phyloP scores from a whole-genome alignment of 2,797 vertebrate species.

The Hippopotamyrus pictus region DNA sequence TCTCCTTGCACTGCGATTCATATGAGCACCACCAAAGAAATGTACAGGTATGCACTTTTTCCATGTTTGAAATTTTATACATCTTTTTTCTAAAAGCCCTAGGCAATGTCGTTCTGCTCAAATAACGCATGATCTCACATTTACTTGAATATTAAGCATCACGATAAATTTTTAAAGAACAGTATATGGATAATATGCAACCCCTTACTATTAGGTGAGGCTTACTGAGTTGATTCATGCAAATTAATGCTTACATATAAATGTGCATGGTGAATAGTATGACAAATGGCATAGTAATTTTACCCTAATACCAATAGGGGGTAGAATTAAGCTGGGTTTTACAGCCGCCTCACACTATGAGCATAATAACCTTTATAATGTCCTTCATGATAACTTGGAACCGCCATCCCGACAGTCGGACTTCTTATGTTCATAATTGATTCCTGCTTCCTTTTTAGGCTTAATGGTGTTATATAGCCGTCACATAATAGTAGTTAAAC shows the following conservation, averaged over 20 bases:
- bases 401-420: not conserved
- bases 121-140: not conserved
- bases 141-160: not conserved
- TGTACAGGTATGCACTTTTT: not conserved
- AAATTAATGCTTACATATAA: not conserved
- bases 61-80: not conserved
- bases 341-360: not conserved
- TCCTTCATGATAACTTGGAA: not conserved
- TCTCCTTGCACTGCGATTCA: not conserved
- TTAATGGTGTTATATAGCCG: not conserved
- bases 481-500: not conserved
- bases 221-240: not conserved
- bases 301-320: not conserved
- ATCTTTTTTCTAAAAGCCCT: not conserved
- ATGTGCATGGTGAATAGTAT: not conserved
- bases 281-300: not conserved
- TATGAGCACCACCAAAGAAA: not conserved
- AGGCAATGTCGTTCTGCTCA: not conserved
- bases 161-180: not conserved
- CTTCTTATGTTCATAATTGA: not conserved
- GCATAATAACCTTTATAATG: not conserved
- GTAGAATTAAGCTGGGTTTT: not conserved
- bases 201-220: not conserved
- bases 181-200: not conserved
- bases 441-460: not conserved